Evolutionary conservation across 2,888 invertebrate genomes (phyloP).

Genomic region (Heliconius sara): DNA sequence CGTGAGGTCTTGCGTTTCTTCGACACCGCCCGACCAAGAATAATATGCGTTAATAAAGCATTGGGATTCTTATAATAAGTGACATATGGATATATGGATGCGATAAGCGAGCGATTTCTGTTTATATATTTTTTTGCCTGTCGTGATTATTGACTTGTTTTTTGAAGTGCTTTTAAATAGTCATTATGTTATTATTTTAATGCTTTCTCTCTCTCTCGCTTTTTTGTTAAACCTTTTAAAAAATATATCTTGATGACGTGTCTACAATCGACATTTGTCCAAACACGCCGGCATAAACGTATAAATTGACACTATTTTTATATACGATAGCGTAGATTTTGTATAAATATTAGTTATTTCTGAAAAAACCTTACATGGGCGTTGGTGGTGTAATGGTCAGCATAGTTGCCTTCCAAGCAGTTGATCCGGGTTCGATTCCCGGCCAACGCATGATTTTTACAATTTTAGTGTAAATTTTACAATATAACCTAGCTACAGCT

Average conservation of each 20-base stretch:
- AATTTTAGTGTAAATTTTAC: background rate
- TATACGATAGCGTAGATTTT: background rate
- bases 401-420: conserved; percentile 85
- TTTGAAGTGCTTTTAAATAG: background rate
- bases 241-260: background rate
- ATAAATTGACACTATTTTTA: background rate
- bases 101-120: background rate
- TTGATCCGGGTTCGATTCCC: conserved; percentile 85
- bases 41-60: conserved; percentile 20
- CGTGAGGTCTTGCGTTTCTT: conserved; percentile 36
- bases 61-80: conserved; percentile 8
- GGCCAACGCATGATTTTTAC: conserved; percentile 72
- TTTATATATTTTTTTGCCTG: background rate
- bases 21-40: background rate
- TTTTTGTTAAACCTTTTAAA: too few relatives aligned
- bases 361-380: conserved; percentile 50
- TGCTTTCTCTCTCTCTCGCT: background rate
- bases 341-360: background rate
- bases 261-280: background rate
- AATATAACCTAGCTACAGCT: too few relatives aligned
- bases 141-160: background rate
- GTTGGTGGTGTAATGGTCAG: conserved; percentile 85
- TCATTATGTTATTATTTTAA: background rate
- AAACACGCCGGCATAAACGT: background rate
- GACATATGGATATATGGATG: background rate